phyloP scores from a whole-genome alignment of 1,140 invertebrate genomes.

The Leptestheria dahalacensis region DNA sequence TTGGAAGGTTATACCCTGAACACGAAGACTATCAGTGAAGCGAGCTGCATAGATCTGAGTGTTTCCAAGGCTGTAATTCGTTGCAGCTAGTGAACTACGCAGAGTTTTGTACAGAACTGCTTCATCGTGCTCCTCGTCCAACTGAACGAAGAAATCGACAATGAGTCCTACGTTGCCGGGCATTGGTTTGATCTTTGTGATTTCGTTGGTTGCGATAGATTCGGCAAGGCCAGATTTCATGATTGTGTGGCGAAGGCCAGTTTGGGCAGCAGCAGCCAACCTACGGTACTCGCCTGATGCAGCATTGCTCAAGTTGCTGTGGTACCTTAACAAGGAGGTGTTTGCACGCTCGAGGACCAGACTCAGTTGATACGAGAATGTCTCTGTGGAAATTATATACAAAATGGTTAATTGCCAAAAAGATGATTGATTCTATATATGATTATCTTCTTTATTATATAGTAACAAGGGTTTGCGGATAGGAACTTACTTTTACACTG shows the following conservation, averaged over 20 bases:
- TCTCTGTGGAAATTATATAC: constrained; percentile 42
- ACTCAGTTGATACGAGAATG: constrained; percentile 62
- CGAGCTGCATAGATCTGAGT: constrained; percentile 19
- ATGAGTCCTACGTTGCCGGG: constrained; percentile 30
- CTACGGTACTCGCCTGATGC: constrained; percentile 24
- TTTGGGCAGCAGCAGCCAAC: constrained; percentile 45
- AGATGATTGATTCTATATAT: background rate
- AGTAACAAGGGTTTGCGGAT: no score
- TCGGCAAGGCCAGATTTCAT: background rate
- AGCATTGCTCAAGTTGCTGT: constrained; percentile 25
- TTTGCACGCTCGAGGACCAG: constrained; percentile 49
- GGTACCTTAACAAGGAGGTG: constrained; percentile 40
- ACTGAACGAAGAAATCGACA: constrained; percentile 47
- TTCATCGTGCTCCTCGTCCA: constrained; percentile 21
- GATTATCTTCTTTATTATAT: no score
- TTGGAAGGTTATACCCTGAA: constrained; percentile 16
- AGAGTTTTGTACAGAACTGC: constrained; percentile 24
- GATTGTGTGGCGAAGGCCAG: constrained; percentile 32
- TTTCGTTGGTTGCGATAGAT: background rate
- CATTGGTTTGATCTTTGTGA: constrained; percentile 10
- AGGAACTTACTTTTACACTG: constrained; percentile 13
- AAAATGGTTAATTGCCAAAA: background rate
- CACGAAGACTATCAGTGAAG: constrained; percentile 18
- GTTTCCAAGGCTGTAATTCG: constrained; percentile 21
- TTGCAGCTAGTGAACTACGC: constrained; percentile 18